Conservation (phyloP, 2,113 vertebrate genomes). For the Carassius carassius region DNA sequence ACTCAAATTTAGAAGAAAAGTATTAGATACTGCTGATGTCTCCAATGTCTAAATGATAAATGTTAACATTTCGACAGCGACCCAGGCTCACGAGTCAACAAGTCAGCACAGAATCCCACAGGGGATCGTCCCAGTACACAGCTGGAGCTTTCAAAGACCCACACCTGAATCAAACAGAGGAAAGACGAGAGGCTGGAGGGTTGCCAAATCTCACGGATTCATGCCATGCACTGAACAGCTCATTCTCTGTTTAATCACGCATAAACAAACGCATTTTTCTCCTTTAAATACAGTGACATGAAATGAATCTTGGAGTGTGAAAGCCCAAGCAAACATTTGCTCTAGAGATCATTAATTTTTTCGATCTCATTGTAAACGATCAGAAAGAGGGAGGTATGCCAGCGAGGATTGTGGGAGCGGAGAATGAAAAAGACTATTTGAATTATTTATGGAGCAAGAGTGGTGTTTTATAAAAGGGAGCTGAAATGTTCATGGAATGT, state of each 20-base stretch:
- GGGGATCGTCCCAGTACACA: neutral
- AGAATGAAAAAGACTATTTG: conserved; percentile 1
- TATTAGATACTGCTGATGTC: neutral
- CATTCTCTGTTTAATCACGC: neutral
- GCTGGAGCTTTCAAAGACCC: conserved; percentile 18
- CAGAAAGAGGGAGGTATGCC: neutral
- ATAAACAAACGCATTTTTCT: neutral
- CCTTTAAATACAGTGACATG: neutral
- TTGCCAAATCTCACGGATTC: conserved; percentile 8
- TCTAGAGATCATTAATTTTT: conserved; percentile 7
- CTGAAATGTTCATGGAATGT: conserved; percentile 6
- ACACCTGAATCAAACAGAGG: conserved; percentile 42
- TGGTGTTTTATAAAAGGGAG: conserved; percentile 12
- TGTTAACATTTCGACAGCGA: neutral
- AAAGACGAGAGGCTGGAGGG: conserved; percentile 1
- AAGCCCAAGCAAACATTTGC: conserved; percentile 2
- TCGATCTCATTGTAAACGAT: neutral
- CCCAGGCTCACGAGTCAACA: neutral
- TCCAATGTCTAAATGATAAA: neutral
- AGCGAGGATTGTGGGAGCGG: conserved; percentile 14
- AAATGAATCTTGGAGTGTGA: conserved; percentile 8
- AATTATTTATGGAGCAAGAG: conserved; percentile 9
- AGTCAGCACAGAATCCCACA: conserved; percentile 4
- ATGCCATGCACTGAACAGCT: neutral
- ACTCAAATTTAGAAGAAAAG: neutral